A percentile compares a stretch with the other conserved stretches of the same genome.
These are phyloP conservation scores for Phymastichus coffea DNA, from an alignment of 1,140 invertebrate species.

Conservation along the genomic window DNA sequence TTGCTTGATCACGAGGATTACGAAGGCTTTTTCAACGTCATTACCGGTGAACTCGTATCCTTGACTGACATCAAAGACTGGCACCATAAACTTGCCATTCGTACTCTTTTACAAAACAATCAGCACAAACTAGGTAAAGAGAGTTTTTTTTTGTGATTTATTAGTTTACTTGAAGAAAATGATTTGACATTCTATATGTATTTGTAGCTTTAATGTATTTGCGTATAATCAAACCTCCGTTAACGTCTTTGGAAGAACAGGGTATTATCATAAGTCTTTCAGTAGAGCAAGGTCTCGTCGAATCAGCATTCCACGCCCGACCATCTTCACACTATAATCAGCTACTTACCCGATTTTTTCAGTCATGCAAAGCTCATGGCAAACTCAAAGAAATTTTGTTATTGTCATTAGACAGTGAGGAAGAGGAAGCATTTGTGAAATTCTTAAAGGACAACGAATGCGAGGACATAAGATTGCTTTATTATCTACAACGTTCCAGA, in stretches of 20 bases:
- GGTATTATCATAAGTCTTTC: slow-evolving; percentile 55
- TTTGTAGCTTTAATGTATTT: slow-evolving; percentile 58
- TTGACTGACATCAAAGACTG: slow-evolving; percentile 58
- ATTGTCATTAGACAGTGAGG: slow-evolving; percentile 56
- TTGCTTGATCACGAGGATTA: slow-evolving; percentile 79
- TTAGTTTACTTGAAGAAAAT: too few relatives aligned
- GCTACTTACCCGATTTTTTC: slow-evolving; percentile 46
- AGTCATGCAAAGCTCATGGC: slow-evolving; percentile 51
- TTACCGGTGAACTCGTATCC: slow-evolving; percentile 45
- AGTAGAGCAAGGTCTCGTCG: slow-evolving; percentile 60
- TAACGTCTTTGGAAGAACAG: slow-evolving; percentile 57
- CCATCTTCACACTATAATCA: slow-evolving; percentile 49
- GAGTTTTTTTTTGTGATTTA: too few relatives aligned
- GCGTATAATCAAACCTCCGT: slow-evolving; percentile 54
- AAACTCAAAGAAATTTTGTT: slow-evolving; percentile 60
- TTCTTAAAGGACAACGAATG: slow-evolving; percentile 54
- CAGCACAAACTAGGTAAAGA: slow-evolving; percentile 49
- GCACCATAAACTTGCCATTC: slow-evolving; percentile 62
- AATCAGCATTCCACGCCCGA: slow-evolving; percentile 61
- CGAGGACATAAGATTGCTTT: slow-evolving; percentile 46
- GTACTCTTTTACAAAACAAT: slow-evolving; percentile 59
- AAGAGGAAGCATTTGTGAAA: slow-evolving; percentile 59
- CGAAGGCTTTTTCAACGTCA: slow-evolving; percentile 51
- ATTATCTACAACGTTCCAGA: slow-evolving; percentile 51
- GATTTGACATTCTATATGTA: background rate